phyloP scores from a whole-genome alignment of 2,113 vertebrate species.

The Antigone vipio region DNA sequence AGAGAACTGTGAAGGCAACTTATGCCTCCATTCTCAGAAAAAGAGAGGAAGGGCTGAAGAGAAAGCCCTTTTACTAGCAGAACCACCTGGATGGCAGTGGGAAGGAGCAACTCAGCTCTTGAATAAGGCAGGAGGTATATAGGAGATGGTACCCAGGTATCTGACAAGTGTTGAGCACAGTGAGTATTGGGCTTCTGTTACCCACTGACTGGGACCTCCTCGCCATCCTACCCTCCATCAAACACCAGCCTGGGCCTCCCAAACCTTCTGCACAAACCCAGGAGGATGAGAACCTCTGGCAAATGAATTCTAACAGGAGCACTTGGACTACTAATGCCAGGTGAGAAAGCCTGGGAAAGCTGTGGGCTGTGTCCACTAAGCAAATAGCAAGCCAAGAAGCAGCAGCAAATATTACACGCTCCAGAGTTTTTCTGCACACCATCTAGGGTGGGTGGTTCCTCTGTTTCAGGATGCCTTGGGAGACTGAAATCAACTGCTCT shows the following conservation, averaged over 20 bases:
- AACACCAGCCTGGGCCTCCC: neutral
- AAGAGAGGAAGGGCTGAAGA: neutral
- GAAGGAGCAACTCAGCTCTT: neutral
- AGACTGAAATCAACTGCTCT: neutral
- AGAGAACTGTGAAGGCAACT: neutral
- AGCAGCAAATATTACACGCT: neutral
- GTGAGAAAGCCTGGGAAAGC: neutral
- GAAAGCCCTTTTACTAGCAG: neutral
- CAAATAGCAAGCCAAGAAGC: neutral
- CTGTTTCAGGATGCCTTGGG: neutral
- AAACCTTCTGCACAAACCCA: neutral
- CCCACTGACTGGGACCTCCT: neutral
- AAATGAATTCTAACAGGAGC: neutral
- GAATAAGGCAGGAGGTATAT: neutral
- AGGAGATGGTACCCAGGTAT: neutral
- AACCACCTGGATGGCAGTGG: neutral
- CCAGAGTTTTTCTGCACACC: neutral
- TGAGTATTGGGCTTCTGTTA: neutral
- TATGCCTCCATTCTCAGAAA: neutral
- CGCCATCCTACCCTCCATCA: neutral
- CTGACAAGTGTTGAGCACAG: rapidly evolving
- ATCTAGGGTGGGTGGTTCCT: neutral
- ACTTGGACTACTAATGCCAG: neutral
- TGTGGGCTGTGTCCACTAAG: neutral
- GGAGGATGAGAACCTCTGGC: neutral